phyloP scores from a whole-genome alignment of 2,113 vertebrate genomes.

The Trachemys scripta region DNA sequence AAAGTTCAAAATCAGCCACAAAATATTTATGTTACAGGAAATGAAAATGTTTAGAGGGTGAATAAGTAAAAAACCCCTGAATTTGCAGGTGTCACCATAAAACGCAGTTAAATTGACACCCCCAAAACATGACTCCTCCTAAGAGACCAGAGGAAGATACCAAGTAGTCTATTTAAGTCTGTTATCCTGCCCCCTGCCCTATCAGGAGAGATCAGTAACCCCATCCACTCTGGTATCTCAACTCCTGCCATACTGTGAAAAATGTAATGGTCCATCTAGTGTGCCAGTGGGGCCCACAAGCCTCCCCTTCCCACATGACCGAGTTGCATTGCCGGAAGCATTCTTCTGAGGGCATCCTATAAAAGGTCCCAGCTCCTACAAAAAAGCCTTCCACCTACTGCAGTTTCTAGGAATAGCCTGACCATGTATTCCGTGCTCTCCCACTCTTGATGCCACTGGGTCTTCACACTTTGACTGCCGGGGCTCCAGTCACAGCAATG shows the following conservation, averaged over 20 bases:
- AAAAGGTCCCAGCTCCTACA: not conserved
- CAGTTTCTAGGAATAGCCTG: not conserved
- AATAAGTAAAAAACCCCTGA: not conserved
- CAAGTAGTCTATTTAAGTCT: not conserved
- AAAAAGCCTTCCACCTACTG: not conserved
- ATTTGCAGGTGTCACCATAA: not conserved
- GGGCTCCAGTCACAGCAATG: not conserved
- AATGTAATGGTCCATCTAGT: not conserved
- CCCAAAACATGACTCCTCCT: not conserved
- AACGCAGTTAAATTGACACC: not conserved
- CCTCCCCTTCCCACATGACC: not conserved
- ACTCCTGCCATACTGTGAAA: not conserved
- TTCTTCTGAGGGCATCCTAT: not conserved
- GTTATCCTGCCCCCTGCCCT: not conserved
- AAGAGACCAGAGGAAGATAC: not conserved
- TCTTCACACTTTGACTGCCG: not conserved
- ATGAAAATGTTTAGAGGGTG: rapidly evolving
- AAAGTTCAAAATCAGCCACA: not conserved
- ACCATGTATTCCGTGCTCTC: not conserved
- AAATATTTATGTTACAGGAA: no score
- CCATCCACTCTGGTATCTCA: not conserved
- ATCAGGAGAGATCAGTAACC: not conserved
- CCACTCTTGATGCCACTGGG: not conserved
- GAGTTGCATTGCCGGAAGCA: not conserved
- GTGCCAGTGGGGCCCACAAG: not conserved